phyloP scores from a whole-genome alignment of 2,888 invertebrate genomes.

The Sclerodermus sp. region DNA sequence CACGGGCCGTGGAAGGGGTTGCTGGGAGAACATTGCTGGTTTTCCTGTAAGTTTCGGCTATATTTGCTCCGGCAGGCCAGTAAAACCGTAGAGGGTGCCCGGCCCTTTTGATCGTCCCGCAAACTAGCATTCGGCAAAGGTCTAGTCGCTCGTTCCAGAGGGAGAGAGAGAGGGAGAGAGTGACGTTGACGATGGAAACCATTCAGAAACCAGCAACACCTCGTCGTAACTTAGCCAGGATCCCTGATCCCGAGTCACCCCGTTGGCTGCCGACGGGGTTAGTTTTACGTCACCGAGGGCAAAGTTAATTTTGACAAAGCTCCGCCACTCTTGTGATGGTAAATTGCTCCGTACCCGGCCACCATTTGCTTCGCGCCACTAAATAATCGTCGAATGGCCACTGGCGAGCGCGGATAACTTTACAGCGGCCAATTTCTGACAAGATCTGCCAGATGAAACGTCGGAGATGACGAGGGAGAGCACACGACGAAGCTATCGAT shows the following conservation, averaged over 20 bases:
- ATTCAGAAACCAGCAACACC: neutral
- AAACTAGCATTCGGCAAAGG: too few species aligned
- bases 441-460: too few species aligned
- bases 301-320: constrained; percentile 33
- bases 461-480: too few species aligned
- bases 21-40: neutral
- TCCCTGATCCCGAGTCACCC: neutral
- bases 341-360: neutral
- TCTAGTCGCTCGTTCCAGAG: neutral
- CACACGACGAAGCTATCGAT: too few species aligned
- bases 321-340: constrained; percentile 1
- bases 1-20: neutral
- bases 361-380: too few species aligned
- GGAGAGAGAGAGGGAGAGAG: constrained; percentile 3
- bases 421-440: too few species aligned
- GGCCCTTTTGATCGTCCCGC: too few species aligned
- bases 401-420: too few species aligned
- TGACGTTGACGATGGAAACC: neutral
- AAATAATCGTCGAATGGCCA: too few species aligned
- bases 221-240: neutral
- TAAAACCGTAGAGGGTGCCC: too few species aligned
- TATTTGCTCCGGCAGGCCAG: too few species aligned
- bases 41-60: too few species aligned
- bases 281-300: constrained; percentile 32
- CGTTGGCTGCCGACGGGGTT: constrained; percentile 11